Percentiles rank a stretch among this genome's conserved stretches.
Evolutionary conservation across 2,797 vertebrate species (phyloP).

Genomic region (Anguilla obscura): DNA sequence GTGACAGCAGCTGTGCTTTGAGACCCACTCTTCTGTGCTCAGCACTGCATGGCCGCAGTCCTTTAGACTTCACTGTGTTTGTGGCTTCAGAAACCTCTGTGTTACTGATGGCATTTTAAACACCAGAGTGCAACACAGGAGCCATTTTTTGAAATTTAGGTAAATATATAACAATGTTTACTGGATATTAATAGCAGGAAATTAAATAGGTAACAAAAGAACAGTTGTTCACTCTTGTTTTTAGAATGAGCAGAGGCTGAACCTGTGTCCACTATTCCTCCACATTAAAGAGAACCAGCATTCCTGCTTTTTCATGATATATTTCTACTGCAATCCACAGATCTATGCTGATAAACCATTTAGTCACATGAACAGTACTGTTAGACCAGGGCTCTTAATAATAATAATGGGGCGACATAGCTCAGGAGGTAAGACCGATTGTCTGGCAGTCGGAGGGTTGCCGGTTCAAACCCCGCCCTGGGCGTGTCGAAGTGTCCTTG

Average conservation of each 20-base stretch:
- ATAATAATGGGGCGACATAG: too few species aligned
- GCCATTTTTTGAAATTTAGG: neutral
- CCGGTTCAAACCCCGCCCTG: too few species aligned
- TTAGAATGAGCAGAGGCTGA: neutral
- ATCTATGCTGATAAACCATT: neutral
- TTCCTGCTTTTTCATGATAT: neutral
- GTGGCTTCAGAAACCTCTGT: neutral
- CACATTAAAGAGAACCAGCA: neutral
- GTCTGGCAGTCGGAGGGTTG: too few species aligned
- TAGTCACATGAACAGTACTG: neutral
- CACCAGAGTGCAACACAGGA: neutral
- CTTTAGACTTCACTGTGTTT: neutral
- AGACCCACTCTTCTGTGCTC: neutral
- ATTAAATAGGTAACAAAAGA: neutral
- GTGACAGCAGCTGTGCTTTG: neutral
- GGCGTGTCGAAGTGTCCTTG: too few species aligned
- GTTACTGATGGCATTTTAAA: neutral
- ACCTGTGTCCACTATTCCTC: neutral
- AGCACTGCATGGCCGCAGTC: neutral
- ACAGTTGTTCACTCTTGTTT: neutral
- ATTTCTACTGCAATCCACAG: neutral
- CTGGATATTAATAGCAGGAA: neutral
- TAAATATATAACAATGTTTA: neutral
- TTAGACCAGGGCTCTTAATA: neutral
- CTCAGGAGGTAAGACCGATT: too few species aligned